Evolutionary conservation across 1,140 invertebrate species (phyloP), one percentile per base, ranked within the genome.

Genomic region (Odontomachus brunneus): DNA sequence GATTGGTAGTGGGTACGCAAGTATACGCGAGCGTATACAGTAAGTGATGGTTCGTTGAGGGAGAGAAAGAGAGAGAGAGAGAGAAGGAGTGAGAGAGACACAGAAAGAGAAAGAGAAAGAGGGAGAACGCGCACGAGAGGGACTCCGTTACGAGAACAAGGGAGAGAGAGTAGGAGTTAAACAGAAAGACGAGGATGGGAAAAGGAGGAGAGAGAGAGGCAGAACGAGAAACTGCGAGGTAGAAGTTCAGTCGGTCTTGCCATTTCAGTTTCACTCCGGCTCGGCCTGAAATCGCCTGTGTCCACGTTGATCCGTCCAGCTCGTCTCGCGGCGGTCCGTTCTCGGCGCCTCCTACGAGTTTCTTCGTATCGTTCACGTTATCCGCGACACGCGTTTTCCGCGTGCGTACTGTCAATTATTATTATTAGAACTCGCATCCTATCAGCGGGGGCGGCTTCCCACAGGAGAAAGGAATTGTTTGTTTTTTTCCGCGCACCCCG

Each of bases 261-360:
- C 85, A 84, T 88, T 88, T 88, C 86, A 87, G 86, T 88, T 88
- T 88, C 85, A 87, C 86, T 88, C 38, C 76, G 71, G 59, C 75
- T 44, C 59, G 82, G 59, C n/a, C 82, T 87, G 86, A 84, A 88
- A 88, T 65, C 85, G 85, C 65, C 75, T 71, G 86, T 69, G 85
- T 87, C 74, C 65, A 75, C 73, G 53, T 26, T 33, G 69, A 38
- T 82, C n/a, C 51, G 76, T 65, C 66, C 51, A 14, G 29, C 29
- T 33, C 29, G 29, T 33, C 29, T 5, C 29, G n/a, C 26, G 69
- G 62, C 59, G 38, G 38, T 67, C 55, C 67, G 83, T 73, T 49
- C 38, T 38, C n/a, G n/a, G 51, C 19, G 53, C 53, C 19, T 44
- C 38, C 3, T 11, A 55, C n/a, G 22, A 33, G 57, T 71, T 69